These are phyloP conservation scores for Sebastiscus albofasciatus DNA, from an alignment of 2,797 vertebrate species.

Conservation along the genomic window DNA sequence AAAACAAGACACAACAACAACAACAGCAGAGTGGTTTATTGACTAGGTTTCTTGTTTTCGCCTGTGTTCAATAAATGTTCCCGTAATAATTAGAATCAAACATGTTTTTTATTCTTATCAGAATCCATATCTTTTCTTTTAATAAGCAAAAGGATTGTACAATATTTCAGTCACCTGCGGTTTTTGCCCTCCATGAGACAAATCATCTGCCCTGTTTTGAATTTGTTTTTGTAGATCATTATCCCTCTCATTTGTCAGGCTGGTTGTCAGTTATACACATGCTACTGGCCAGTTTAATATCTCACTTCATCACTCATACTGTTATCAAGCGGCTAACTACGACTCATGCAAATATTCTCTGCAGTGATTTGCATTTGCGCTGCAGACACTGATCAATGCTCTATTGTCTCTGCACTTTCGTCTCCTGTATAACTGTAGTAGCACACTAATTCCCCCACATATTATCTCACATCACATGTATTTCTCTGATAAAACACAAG, in stretches of 20 bases:
- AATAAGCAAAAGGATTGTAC: background rate
- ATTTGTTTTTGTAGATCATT: constrained; percentile 30
- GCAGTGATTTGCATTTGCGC: constrained; percentile 66
- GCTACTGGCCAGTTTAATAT: constrained; percentile 64
- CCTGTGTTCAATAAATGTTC: background rate
- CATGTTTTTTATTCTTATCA: background rate
- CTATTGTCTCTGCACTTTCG: background rate
- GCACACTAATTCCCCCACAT: background rate
- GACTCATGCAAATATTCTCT: constrained; percentile 63
- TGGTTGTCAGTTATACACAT: constrained; percentile 23
- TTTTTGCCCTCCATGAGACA: background rate
- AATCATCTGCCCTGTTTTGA: background rate
- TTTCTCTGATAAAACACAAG: constrained; percentile 10
- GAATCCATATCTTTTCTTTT: background rate
- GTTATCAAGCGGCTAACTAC: constrained; percentile 48
- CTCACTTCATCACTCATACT: constrained; percentile 58
- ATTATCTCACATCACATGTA: constrained; percentile 1
- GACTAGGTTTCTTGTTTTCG: constrained; percentile 9
- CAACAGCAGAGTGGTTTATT: background rate
- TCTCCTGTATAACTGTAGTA: constrained; percentile 1
- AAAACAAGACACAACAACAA: background rate
- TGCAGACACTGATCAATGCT: constrained; percentile 34
- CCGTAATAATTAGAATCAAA: background rate
- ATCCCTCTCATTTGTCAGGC: constrained; percentile 49
- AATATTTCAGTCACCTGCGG: background rate